phyloP scores from a whole-genome alignment of 2,113 vertebrate genomes.

The Trachemys scripta region DNA sequence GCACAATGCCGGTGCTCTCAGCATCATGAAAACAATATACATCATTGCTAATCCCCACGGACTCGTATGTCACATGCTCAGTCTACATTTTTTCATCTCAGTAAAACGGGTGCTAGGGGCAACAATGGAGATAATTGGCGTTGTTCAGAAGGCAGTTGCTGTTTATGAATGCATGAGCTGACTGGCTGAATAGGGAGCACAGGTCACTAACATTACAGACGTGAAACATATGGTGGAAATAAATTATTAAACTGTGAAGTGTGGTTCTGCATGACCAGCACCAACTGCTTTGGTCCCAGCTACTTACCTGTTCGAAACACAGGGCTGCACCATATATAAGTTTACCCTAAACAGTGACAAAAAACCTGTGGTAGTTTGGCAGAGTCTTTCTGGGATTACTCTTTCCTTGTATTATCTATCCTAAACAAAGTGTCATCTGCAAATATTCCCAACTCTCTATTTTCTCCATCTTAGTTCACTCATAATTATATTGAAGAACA shows the following conservation, averaged over 20 bases:
- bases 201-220: not conserved
- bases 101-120: not conserved
- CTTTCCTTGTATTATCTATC: not conserved
- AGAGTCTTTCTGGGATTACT: not conserved
- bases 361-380: not conserved
- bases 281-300: conserved; percentile 67
- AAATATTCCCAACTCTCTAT: not conserved
- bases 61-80: conserved; percentile 44
- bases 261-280: conserved; percentile 62
- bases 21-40: conserved; percentile 59
- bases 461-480: not conserved
- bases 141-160: conserved; percentile 9
- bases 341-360: not conserved
- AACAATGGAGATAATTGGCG: not conserved
- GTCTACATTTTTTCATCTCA: conserved; percentile 17
- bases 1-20: conserved; percentile 38
- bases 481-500: not conserved
- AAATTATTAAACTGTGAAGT: conserved; percentile 68
- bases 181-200: conserved; percentile 3
- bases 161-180: not conserved
- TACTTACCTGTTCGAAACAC: conserved; percentile 52
- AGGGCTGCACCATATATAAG: not conserved
- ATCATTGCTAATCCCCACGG: conserved; percentile 49
- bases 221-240: conserved; percentile 41
- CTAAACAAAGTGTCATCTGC: not conserved